Evolutionary conservation across 2,113 vertebrate genomes (phyloP), one percentile per base, ranked within the genome.

Genomic region (Motacilla tschutschensis): DNA sequence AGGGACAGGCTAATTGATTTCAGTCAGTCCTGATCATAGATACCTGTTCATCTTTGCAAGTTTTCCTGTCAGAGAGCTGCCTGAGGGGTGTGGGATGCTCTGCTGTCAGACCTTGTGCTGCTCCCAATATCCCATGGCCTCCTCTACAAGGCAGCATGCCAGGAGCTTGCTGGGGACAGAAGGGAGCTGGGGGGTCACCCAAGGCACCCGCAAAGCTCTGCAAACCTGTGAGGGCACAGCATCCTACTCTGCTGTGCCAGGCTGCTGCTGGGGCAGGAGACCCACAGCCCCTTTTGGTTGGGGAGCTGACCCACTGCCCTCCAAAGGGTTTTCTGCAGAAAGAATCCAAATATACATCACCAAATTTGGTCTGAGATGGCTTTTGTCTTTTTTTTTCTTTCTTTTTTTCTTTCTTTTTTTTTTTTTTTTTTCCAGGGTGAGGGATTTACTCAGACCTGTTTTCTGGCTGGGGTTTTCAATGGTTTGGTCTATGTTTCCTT

Each of bases 401-500:
- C 4, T 46, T 31, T 18, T 19, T 4, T 12, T 28, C n/a, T n/a
- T n/a, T n/a, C n/a, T 20, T 17, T 24, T 19, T 4, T 17, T 50
- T 19, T n/a, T 5, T 2, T 36, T 50, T 67, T 29, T 36, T 21
- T 6, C 4, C 48, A n/a, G 69, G 3, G 24, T 46, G 46, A 79
- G 29, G 36, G 57, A 83, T 90, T 92, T 94, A 80, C 58, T 83
- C 50, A 67, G 77, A 87, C 81, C 79, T 79, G 64, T 47, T 88
- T 83, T 91, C 76, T 93, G 74, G 46, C 38, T 67, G 26, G 14
- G 5, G 4, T 70, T 95, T 91, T 88, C 72, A 83, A 22, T 48
- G 64, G 38, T 73, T 93, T 79, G 48, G 43, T 83, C 85, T 92
- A 15, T 84, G 54, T 88, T 88, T 88, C 82, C 50, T 85, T 94